phyloP scores from a whole-genome alignment of 2,113 vertebrate genomes.

The Hiodon tergisus region DNA sequence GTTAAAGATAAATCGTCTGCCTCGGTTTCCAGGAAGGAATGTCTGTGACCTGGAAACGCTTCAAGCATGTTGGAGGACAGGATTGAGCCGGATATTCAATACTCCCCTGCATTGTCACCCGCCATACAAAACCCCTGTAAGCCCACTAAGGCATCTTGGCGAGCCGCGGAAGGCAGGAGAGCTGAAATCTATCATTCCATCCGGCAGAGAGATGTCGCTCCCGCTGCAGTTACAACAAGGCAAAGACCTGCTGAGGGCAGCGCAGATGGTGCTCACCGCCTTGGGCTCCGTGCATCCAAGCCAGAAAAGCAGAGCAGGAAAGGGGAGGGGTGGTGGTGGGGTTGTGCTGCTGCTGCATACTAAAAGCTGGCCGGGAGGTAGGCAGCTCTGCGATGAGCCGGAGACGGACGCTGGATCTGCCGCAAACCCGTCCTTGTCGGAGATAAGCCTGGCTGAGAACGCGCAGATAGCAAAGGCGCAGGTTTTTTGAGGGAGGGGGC shows the following conservation, averaged over 20 bases:
- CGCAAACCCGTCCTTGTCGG: background rate
- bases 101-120: constrained; percentile 25
- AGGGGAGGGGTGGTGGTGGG: constrained; percentile 14
- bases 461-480: background rate
- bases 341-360: constrained; percentile 11
- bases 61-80: constrained; percentile 11
- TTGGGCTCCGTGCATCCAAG: constrained; percentile 22
- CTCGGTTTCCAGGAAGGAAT: constrained; percentile 4
- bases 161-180: constrained; percentile 19
- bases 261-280: constrained; percentile 37
- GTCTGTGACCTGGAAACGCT: constrained; percentile 7
- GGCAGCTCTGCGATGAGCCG: constrained; percentile 2
- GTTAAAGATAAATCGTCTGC: background rate
- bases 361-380: background rate
- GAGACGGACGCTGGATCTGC: constrained; percentile 11
- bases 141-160: constrained; percentile 9
- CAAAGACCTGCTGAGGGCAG: constrained; percentile 22
- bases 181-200: constrained; percentile 24
- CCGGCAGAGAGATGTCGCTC: constrained; percentile 13
- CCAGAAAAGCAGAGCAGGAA: background rate
- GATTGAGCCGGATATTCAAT: constrained; percentile 26
- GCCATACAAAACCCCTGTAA: constrained; percentile 27
- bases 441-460: constrained; percentile 5
- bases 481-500: background rate
- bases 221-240: constrained; percentile 16